A percentile compares a stretch with the other conserved stretches of the same genome.
Evolutionary conservation across 1,140 invertebrate species (phyloP).

Genomic region (Mizuhopecten yessoensis): DNA sequence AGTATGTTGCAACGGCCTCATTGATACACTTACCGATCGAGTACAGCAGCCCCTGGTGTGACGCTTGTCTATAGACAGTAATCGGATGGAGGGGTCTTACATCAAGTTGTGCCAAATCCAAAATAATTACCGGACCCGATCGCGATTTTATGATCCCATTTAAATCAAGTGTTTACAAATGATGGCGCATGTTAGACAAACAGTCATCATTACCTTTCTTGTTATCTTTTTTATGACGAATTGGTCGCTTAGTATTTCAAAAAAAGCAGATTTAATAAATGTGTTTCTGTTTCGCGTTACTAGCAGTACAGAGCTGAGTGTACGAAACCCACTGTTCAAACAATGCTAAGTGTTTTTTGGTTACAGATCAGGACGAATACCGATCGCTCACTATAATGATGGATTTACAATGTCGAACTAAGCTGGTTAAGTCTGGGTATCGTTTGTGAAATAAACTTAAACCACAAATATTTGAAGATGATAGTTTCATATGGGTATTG

Average conservation of each 20-base stretch:
- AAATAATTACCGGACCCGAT: conserved; percentile 33
- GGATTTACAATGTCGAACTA: not conserved
- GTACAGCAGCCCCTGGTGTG: not conserved
- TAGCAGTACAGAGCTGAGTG: not conserved
- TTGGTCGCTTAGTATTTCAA: not conserved
- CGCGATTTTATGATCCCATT: conserved; percentile 16
- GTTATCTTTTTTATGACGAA: conserved; percentile 22
- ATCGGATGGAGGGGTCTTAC: conserved; percentile 12
- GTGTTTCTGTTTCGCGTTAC: not conserved
- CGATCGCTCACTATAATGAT: conserved; percentile 10
- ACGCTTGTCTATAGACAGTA: not conserved
- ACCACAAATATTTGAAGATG: conserved; percentile 18
- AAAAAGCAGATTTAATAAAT: not conserved
- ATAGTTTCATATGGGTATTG: not conserved
- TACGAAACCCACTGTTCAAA: not conserved
- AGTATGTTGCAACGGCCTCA: not conserved
- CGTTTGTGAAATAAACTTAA: not conserved
- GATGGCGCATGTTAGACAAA: not conserved
- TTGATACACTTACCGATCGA: not conserved
- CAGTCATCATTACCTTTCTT: not conserved
- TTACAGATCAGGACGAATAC: not conserved
- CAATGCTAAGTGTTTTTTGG: not conserved
- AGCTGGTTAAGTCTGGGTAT: not conserved
- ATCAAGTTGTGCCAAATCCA: conserved; percentile 25
- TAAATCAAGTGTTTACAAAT: conserved; percentile 29